phyloP scores from a whole-genome alignment of 2,888 invertebrate genomes.

The Drosophila basisetae region DNA sequence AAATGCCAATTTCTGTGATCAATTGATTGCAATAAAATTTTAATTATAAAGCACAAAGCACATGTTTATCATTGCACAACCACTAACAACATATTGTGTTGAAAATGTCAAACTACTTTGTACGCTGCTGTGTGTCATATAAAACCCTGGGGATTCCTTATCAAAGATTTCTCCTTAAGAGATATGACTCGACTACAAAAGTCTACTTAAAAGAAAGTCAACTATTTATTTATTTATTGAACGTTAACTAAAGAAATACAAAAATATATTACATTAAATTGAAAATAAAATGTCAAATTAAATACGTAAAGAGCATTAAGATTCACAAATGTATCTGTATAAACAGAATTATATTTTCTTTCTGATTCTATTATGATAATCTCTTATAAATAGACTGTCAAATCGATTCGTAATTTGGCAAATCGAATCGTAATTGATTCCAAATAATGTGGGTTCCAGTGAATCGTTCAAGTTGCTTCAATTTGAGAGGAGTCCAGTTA shows the following conservation, averaged over 20 bases:
- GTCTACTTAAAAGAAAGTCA: neutral
- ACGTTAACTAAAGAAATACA: neutral
- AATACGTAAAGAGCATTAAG: neutral
- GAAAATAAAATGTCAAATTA: neutral
- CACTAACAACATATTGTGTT: neutral
- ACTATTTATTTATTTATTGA: neutral
- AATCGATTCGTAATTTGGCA: neutral
- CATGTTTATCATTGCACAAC: constrained; percentile 1
- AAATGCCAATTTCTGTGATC: constrained; percentile 32
- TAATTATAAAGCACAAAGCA: constrained; percentile 20
- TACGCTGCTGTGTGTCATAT: neutral
- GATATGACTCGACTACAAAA: neutral
- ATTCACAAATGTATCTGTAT: neutral
- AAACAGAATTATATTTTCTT: neutral
- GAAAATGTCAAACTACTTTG: neutral
- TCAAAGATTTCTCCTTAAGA: neutral
- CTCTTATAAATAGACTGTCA: neutral
- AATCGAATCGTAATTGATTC: neutral
- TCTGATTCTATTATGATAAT: neutral
- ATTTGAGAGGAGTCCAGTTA: neutral
- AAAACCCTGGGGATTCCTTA: neutral
- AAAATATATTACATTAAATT: neutral
- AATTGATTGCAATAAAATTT: constrained; percentile 37
- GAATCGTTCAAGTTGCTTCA: neutral
- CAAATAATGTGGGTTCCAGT: neutral